A percentile compares a stretch with the other conserved stretches of the same genome.
phyloP scores from a whole-genome alignment of 2,888 invertebrate genomes.

The Leptinotarsa rubiginosa region DNA sequence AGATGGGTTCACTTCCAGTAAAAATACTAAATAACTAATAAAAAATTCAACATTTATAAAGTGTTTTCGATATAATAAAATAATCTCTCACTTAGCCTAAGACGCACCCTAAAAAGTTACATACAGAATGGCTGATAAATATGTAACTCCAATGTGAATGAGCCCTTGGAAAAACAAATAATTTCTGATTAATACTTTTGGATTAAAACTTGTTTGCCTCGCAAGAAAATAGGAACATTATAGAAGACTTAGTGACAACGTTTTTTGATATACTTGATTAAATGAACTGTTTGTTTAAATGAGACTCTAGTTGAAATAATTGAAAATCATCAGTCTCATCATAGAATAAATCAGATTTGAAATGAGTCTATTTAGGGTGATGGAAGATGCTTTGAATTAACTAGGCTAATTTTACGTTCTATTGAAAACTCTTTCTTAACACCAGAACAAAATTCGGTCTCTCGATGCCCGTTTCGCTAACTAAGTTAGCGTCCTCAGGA shows the following conservation, averaged over 20 bases:
- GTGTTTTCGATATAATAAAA: conserved; percentile 19
- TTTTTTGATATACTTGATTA: not conserved
- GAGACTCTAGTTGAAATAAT: not conserved
- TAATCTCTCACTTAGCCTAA: conserved; percentile 31
- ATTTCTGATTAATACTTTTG: not conserved
- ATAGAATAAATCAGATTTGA: not conserved
- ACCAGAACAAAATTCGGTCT: no score
- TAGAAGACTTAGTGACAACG: not conserved
- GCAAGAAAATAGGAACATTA: not conserved
- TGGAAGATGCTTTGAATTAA: conserved; percentile 1
- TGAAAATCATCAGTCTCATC: conserved; percentile 9
- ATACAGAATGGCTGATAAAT: conserved; percentile 30
- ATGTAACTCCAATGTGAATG: conserved; percentile 22
- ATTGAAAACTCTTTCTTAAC: no score
- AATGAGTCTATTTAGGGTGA: not conserved
- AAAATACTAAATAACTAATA: conserved; percentile 15
- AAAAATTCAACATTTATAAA: conserved; percentile 19
- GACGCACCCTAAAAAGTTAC: conserved; percentile 19
- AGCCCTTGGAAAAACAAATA: not conserved
- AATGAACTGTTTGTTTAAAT: not conserved
- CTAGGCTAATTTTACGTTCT: no score
- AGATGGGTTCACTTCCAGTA: not conserved
- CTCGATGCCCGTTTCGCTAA: no score
- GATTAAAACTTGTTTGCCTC: not conserved
- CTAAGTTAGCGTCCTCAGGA: no score